Evolutionary conservation across 2,113 vertebrate species (phyloP), one percentile per base, ranked within the genome.

Genomic region (Apodemus sylvaticus): DNA sequence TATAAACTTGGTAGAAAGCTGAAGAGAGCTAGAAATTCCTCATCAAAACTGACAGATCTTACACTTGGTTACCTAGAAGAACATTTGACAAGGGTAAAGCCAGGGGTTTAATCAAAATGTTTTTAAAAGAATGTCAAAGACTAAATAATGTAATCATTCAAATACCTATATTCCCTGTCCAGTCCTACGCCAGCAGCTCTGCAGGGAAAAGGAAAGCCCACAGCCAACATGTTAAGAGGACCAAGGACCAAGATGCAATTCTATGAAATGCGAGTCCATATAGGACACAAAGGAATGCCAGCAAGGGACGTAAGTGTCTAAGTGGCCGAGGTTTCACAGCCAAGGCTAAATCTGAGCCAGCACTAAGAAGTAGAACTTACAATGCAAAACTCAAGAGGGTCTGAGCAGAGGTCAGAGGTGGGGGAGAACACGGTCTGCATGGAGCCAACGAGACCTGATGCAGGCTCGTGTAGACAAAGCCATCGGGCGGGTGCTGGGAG

Each of bases 11-110:
- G 29, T 10, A 86, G 64, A 92, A 88, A 31, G n/a, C 42, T 64
- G 62, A 94, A 68, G 62, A 92, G 16, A 92, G 26, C 19, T 83
- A 90, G 66, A 68, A 93, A 86, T 83, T 95, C 78, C 73, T 60
- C 82, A 91, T 48, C 53, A 92, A 71, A 64, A 82, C 1, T 39
- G 66, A 62, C 53, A 89, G 60, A 53, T 22, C 39, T 31, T 31
- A 71, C 45, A 64, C 22, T 36, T 53, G 5, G 90, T 74, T 93
- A 92, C 70, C 76, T 77, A 95, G 48, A 96, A 87, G 12, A 86
- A 92, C 62, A 81, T 78, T 17, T 94, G 64, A 94, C 22, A 88
- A 95, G 17, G 45, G 13, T 22, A 24, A 92, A 88, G 36, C 6
- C 81, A 86, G 24, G 19, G 12, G 19, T 90, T 77, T 89, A 73